phyloP scores from a whole-genome alignment of 2,113 vertebrate species.

The Dasyprocta punctata region DNA sequence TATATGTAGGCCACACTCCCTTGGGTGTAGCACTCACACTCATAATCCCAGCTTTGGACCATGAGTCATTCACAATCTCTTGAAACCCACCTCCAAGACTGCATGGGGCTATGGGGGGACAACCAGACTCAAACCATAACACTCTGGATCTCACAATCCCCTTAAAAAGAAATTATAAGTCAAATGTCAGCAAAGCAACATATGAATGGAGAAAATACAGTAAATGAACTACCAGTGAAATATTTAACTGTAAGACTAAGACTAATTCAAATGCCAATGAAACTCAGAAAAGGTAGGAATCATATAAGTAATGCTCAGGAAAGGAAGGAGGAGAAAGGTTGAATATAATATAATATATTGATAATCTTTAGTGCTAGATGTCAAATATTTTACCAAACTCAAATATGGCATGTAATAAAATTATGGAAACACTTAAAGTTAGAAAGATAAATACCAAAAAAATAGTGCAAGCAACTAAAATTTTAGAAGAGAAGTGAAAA shows the following conservation, averaged over 20 bases:
- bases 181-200: constrained; percentile 29
- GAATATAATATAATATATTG: background rate
- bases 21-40: too few relatives aligned
- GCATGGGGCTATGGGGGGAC: too few relatives aligned
- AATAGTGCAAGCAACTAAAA: background rate
- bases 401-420: background rate
- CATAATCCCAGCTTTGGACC: too few relatives aligned
- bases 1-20: too few relatives aligned
- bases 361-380: background rate
- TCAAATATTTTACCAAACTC: background rate
- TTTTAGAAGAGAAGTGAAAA: background rate
- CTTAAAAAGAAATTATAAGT: constrained; percentile 48
- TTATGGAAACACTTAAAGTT: background rate
- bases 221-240: background rate
- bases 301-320: background rate
- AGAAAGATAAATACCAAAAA: background rate
- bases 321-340: background rate
- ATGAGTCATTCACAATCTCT: too few relatives aligned
- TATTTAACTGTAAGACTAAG: background rate
- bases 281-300: background rate
- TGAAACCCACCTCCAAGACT: too few relatives aligned
- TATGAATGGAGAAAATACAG: constrained; percentile 41
- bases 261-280: constrained; percentile 34
- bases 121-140: too few relatives aligned
- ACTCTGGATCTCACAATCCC: background rate